Conservation (phyloP, 2,113 vertebrate species). For the Chelonoidis abingdonii region DNA sequence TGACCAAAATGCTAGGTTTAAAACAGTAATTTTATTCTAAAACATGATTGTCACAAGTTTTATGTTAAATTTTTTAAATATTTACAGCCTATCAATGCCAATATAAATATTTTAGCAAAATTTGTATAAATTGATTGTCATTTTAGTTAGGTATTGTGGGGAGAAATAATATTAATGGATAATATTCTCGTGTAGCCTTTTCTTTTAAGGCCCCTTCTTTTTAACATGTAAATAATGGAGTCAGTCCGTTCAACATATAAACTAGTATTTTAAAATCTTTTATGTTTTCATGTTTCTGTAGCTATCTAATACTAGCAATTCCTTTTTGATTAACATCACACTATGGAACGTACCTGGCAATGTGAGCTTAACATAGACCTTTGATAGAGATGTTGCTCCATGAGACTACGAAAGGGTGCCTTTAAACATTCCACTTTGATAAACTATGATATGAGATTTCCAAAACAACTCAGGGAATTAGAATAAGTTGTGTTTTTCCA, state of each 20-base stretch:
- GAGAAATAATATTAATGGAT: not conserved
- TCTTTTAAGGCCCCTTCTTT: not conserved
- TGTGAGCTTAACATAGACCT: not conserved
- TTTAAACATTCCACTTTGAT: not conserved
- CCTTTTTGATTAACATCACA: not conserved
- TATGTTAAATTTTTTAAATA: not conserved
- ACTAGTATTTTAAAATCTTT: not conserved
- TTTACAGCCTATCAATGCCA: no score
- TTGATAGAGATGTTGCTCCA: not conserved
- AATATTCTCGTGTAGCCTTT: not conserved
- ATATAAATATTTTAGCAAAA: not conserved
- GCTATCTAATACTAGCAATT: not conserved
- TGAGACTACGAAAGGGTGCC: not conserved
- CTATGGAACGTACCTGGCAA: not conserved
- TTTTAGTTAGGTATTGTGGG: not conserved
- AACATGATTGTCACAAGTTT: not conserved
- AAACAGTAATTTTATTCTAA: not conserved
- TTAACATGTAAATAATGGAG: not conserved
- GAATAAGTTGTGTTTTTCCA: not conserved
- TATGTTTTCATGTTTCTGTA: not conserved
- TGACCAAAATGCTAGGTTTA: not conserved
- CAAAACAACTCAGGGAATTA: not conserved
- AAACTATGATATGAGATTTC: not conserved
- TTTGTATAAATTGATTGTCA: not conserved
- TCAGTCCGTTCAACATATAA: not conserved